phyloP scores from a whole-genome alignment of 2,113 vertebrate genomes.

The Catharus bicknelli region DNA sequence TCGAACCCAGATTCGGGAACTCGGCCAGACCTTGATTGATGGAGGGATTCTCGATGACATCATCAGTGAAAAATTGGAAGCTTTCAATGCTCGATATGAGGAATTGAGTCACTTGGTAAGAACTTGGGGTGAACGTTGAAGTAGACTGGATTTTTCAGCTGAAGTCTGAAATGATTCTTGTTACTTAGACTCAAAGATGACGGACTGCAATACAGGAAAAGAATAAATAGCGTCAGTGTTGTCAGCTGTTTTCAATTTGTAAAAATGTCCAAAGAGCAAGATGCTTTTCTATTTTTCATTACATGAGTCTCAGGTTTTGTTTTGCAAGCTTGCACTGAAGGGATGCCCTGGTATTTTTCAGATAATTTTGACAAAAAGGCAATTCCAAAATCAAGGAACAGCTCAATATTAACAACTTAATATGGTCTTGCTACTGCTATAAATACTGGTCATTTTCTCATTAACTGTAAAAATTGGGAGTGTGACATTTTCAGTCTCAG shows the following conservation, averaged over 20 bases:
- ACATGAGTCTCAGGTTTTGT: not conserved
- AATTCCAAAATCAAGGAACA: not conserved
- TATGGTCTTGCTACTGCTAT: not conserved
- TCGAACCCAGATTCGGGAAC: conserved; percentile 94
- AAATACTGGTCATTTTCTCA: not conserved
- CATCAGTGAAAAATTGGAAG: conserved; percentile 94
- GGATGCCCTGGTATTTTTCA: not conserved
- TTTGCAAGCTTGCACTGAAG: not conserved
- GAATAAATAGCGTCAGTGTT: not conserved
- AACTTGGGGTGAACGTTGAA: not conserved
- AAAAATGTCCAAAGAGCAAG: not conserved
- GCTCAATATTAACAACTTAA: not conserved
- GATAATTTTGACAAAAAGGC: not conserved
- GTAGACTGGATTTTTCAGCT: not conserved
- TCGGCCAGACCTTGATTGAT: conserved; percentile 96
- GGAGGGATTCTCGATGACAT: conserved; percentile 96
- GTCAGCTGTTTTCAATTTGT: not conserved
- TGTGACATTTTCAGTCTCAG: not conserved
- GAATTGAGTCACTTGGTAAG: conserved; percentile 90
- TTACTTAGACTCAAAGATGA: not conserved
- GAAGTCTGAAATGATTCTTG: not conserved
- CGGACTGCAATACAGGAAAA: not conserved
- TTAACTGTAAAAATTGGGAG: not conserved
- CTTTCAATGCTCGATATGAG: conserved; percentile 90
- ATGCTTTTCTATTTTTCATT: not conserved